Evolutionary conservation across 2,113 vertebrate genomes (phyloP).

Genomic region (Macquaria australasica): DNA sequence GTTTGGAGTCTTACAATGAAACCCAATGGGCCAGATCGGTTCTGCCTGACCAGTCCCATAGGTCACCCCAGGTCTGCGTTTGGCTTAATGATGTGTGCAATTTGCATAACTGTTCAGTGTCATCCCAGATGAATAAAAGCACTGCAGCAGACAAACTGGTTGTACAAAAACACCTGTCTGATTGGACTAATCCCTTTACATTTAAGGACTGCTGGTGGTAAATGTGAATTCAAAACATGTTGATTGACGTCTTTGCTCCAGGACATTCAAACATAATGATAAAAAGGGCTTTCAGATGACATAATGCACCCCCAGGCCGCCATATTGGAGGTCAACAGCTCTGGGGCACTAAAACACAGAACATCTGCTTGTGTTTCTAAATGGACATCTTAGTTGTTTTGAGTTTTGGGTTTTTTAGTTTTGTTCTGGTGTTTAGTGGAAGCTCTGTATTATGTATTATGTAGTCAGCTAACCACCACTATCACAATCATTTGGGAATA

Average conservation of each 20-base stretch:
- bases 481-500: neutral
- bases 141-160: neutral
- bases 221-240: slow-evolving; percentile 26
- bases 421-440: neutral
- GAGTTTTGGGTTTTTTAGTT: neutral
- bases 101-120: slow-evolving; percentile 36
- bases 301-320: slow-evolving; percentile 22
- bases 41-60: slow-evolving; percentile 17
- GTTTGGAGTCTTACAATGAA: neutral
- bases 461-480: neutral
- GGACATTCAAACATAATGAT: slow-evolving; percentile 32
- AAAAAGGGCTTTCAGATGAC: slow-evolving; percentile 37
- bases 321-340: slow-evolving; percentile 7
- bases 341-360: slow-evolving; percentile 14
- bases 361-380: slow-evolving; percentile 44
- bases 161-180: slow-evolving; percentile 34
- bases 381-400: slow-evolving; percentile 4
- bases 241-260: slow-evolving; percentile 12
- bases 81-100: slow-evolving; percentile 53
- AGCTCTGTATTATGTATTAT: neutral
- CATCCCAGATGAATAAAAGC: slow-evolving; percentile 12
- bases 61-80: slow-evolving; percentile 28
- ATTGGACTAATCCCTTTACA: neutral
- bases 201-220: neutral
- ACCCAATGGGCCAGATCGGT: neutral